These are phyloP conservation scores for Gavialis gangeticus DNA, from an alignment of 2,113 vertebrate genomes.

Conservation along the genomic window DNA sequence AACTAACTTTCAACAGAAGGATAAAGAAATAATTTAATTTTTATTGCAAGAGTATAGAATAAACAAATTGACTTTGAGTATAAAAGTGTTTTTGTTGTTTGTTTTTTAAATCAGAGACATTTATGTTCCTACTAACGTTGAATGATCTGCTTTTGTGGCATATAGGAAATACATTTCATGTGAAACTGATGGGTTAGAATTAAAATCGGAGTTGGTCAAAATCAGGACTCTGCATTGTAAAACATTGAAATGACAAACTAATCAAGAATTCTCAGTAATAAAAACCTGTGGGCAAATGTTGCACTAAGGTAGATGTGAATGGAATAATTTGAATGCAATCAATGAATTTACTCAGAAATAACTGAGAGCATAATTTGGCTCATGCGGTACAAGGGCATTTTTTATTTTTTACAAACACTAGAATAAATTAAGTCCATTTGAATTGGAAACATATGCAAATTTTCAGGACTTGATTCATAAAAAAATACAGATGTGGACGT, in stretches of 20 bases:
- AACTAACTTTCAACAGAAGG: neutral
- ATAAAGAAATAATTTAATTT: neutral
- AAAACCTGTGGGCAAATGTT: neutral
- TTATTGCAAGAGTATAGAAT: neutral
- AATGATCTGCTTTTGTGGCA: neutral
- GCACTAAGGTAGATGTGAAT: neutral
- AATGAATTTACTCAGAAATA: neutral
- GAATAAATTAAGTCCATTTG: conserved; percentile 9
- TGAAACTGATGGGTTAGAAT: neutral
- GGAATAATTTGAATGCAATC: neutral
- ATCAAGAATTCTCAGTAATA: neutral
- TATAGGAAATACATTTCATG: neutral
- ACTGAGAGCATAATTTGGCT: neutral
- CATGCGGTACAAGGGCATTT: neutral
- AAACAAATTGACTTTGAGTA: neutral
- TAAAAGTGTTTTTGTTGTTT: neutral
- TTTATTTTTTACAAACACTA: conserved; percentile 36
- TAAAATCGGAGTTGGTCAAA: neutral
- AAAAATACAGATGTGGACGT: conserved; percentile 22
- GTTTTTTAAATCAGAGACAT: neutral
- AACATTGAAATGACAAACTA: neutral
- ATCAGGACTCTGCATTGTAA: neutral
- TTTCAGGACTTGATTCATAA: conserved; percentile 21
- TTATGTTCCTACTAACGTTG: neutral
- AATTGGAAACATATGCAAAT: conserved; percentile 42